A percentile compares a stretch with the other conserved stretches of the same genome.
These are phyloP conservation scores for Pseudopodoces humilis DNA, from an alignment of 2,113 vertebrate genomes.

Conservation along the genomic window DNA sequence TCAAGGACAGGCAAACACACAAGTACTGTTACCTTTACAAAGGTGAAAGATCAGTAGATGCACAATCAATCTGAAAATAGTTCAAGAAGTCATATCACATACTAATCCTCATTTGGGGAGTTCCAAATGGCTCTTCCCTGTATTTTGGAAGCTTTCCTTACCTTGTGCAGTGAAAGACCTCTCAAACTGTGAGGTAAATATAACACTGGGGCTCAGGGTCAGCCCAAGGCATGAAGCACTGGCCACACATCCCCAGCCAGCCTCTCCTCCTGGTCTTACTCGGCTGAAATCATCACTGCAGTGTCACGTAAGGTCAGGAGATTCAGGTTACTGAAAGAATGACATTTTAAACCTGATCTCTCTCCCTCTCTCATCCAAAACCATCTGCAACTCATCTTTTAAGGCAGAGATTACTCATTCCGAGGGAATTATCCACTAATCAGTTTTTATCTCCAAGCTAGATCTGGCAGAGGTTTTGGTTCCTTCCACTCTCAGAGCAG, in stretches of 20 bases:
- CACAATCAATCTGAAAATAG: neutral
- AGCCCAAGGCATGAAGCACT: neutral
- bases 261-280: neutral
- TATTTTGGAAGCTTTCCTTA: neutral
- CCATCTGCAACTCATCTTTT: slow-evolving; percentile 25
- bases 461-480: neutral
- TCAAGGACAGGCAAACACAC: neutral
- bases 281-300: neutral
- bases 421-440: neutral
- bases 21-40: neutral
- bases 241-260: neutral
- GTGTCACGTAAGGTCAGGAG: neutral
- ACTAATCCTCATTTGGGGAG: neutral
- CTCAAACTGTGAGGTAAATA: neutral
- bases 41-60: neutral
- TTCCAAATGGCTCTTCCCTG: neutral
- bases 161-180: neutral
- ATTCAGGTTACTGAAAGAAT: slow-evolving; percentile 12
- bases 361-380: neutral
- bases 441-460: neutral
- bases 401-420: slow-evolving; percentile 18
- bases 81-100: neutral
- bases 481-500: neutral
- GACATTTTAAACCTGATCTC: neutral
- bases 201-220: neutral